Percentiles rank a stretch among this genome's conserved stretches.
phyloP scores from a whole-genome alignment of 2,888 invertebrate genomes.

The Hirtodrosophila duncani region DNA sequence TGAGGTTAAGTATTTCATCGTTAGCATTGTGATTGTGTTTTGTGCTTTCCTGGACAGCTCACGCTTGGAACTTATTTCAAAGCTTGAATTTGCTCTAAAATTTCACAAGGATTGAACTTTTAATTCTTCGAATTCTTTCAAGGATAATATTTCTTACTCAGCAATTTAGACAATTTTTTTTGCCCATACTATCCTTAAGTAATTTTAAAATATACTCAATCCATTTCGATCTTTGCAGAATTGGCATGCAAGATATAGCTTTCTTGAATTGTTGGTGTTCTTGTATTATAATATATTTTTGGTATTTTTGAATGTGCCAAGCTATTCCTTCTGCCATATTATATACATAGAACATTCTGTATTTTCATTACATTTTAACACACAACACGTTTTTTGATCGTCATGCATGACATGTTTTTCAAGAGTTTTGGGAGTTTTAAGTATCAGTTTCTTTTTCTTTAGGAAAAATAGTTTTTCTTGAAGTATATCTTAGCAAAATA shows the following conservation, averaged over 20 bases:
- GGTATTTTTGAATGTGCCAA: no score
- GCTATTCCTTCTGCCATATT: slow-evolving; percentile 2
- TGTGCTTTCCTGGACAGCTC: slow-evolving; percentile 52
- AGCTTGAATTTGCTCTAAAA: slow-evolving; percentile 25
- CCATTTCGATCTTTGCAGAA: no score
- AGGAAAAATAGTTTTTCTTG: slow-evolving; percentile 39
- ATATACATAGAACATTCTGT: slow-evolving; percentile 30
- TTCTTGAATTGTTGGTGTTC: no score
- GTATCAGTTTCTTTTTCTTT: slow-evolving; percentile 17
- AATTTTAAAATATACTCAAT: no score
- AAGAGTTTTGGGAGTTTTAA: slow-evolving; percentile 26
- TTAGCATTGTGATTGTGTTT: slow-evolving; percentile 22
- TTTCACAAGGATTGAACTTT: slow-evolving; percentile 25
- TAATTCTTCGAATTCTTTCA: slow-evolving; percentile 11
- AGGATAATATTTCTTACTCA: slow-evolving; percentile 39
- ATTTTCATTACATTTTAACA: no score
- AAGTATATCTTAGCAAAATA: slow-evolving; percentile 27
- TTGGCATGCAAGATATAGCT: no score
- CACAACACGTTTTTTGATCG: slow-evolving; percentile 55
- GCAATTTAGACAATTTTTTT: slow-evolving; percentile 50
- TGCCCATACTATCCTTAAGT: neutral
- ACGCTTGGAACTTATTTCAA: no score
- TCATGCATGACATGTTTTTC: slow-evolving; percentile 44
- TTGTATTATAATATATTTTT: no score
- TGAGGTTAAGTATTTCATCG: neutral